phyloP scores from a whole-genome alignment of 2,113 vertebrate genomes.

The Colaptes auratus region DNA sequence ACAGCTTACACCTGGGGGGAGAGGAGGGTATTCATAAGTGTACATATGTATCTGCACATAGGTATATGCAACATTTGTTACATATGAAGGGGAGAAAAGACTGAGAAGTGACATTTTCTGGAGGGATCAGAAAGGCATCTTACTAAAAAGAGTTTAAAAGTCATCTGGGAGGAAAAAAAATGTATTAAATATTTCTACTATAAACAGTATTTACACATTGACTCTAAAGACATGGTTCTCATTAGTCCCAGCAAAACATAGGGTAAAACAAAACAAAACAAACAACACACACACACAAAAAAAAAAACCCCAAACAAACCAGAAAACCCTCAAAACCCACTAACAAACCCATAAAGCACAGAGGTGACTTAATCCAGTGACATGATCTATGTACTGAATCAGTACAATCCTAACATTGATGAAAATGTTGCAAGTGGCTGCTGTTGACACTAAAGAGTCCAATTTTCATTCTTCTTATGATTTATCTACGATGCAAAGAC shows the following conservation, averaged over 20 bases:
- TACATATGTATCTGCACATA: background rate
- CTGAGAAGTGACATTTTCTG: background rate
- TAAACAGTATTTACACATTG: background rate
- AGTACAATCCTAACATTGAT: background rate
- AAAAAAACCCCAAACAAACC: too few species aligned
- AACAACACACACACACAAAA: too few species aligned
- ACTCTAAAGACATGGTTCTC: fast-evolving
- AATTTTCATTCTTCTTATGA: background rate
- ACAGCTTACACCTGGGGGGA: background rate
- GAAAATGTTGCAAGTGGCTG: background rate
- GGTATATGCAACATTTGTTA: background rate
- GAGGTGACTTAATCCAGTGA: constrained; percentile 10
- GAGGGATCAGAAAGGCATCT: background rate
- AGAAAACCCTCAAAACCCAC: too few species aligned
- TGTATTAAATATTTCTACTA: background rate
- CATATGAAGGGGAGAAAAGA: background rate
- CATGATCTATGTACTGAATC: background rate
- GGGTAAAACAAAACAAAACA: background rate
- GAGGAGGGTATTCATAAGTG: background rate
- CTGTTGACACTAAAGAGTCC: background rate
- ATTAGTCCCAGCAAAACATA: background rate
- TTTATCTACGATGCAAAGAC: background rate
- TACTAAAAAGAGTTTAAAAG: background rate
- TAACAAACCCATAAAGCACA: background rate
- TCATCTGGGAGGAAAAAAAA: background rate